Conservation (phyloP, 1,140 invertebrate genomes). For the Melitaea cinxia region DNA sequence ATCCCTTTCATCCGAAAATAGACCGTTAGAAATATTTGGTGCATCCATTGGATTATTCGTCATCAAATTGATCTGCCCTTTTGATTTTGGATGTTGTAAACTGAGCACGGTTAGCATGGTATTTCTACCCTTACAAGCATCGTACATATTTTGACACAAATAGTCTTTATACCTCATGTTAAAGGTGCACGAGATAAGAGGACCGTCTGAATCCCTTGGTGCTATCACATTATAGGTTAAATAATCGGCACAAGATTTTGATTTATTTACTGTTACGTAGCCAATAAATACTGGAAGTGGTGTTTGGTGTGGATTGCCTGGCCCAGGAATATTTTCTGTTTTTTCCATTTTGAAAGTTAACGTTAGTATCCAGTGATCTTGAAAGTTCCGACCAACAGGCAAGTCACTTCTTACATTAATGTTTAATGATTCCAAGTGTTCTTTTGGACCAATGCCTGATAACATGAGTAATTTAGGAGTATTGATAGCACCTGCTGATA, state of each 20-base stretch:
- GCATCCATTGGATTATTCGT: constrained; percentile 2
- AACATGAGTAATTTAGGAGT: constrained; percentile 85
- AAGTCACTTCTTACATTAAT: constrained; percentile 3
- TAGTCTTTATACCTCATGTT: constrained; percentile 3
- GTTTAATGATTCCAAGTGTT: constrained; percentile 17
- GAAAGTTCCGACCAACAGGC: constrained; percentile 4
- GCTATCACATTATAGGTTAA: neutral
- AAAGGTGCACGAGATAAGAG: neutral
- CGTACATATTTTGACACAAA: constrained; percentile 8
- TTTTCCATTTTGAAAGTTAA: constrained; percentile 5
- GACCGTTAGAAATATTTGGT: neutral
- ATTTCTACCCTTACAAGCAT: neutral
- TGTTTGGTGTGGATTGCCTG: neutral
- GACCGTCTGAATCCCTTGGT: neutral
- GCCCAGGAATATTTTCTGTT: neutral
- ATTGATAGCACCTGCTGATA: constrained; percentile 84
- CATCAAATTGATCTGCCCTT: neutral
- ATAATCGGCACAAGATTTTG: neutral
- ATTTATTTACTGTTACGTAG: constrained; percentile 6
- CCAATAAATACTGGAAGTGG: neutral
- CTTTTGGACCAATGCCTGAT: constrained; percentile 75
- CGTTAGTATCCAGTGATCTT: neutral
- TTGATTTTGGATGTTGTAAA: constrained; percentile 4
- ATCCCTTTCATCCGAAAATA: constrained; percentile 3
- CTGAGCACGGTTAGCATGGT: neutral